Evolutionary conservation across 2,888 invertebrate species (phyloP), one percentile per base, ranked within the genome.

Genomic region (Chironomus tentans): DNA sequence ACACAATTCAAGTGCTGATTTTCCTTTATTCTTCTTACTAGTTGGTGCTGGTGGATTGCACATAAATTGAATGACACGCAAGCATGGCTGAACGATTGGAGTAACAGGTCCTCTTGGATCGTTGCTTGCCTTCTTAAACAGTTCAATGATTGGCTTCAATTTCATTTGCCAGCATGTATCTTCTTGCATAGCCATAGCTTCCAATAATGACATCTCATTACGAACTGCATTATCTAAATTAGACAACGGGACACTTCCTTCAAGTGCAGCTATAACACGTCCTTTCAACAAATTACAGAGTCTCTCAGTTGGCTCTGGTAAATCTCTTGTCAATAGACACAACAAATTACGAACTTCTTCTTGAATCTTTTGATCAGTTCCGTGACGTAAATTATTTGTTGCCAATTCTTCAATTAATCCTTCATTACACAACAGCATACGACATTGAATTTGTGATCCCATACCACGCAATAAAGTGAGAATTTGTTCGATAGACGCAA

Each of bases 151-250:
- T 81, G 93, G 92, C 69, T 93, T 89, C 0, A 98, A 85, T 80
- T 97, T 92, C 78, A 92, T 90, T 82, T 98, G 97, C 98, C 98
- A 98, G 82, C 96, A 97, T 3, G 92, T 90, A 82, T 98, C 98
- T 81, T 97, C 94, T 79, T 95, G 94, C 79, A 95, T 93, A 2
- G 97, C 91, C 68, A 97, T 87, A 0, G 93, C 91, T 0, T 95
- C 94, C 28, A 98, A 84, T 13, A 98, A 85, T 7, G 94, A 88
- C 82, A 98, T 95, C 82, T 97, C 92, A 80, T 97, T 95, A 3
- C 96, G 88, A 0, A 97, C 94, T 2, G 91, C 89, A 2, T 90
- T 87, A 46, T 90, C 89, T 75, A 93, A 83, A 81, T 92, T 92
- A 0, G 89, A 88, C 48, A 89, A 87, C 4, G 92, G 92, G 15